Conservation (phyloP, 2,797 vertebrate species). For the Merluccius polli region DNA sequence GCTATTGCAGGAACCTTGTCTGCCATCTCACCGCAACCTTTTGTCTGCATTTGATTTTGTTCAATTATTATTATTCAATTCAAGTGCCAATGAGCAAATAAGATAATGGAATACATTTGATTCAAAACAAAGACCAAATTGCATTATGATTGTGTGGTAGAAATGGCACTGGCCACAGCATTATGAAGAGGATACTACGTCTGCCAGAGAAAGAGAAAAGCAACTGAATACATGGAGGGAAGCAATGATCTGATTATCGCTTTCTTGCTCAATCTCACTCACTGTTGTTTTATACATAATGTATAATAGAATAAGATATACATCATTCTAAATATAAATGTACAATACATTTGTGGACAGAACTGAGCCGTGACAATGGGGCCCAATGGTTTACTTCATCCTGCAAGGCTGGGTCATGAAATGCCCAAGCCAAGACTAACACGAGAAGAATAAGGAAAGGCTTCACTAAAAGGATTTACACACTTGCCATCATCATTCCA, state of each 20-base stretch:
- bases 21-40: not conserved
- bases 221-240: not conserved
- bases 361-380: not conserved
- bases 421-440: not conserved
- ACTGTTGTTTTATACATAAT: not conserved
- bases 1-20: not conserved
- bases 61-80: too few relatives aligned
- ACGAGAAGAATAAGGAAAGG: not conserved
- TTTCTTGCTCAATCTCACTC: not conserved
- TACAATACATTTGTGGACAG: not conserved
- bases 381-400: not conserved
- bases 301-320: not conserved
- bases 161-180: slow-evolving; percentile 23
- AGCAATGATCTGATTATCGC: not conserved
- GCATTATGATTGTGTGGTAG: not conserved
- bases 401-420: not conserved
- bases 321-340: not conserved
- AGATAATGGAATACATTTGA: not conserved
- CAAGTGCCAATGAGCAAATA: not conserved
- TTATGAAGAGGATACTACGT: slow-evolving; percentile 23
- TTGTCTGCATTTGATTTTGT: slow-evolving; percentile 1
- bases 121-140: not conserved
- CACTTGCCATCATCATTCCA: slow-evolving; percentile 11
- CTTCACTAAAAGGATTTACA: slow-evolving; percentile 3
- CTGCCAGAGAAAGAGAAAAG: slow-evolving; percentile 38